Evolutionary conservation across 2,113 vertebrate species (phyloP).

Genomic region (Isurus oxyrinchus): DNA sequence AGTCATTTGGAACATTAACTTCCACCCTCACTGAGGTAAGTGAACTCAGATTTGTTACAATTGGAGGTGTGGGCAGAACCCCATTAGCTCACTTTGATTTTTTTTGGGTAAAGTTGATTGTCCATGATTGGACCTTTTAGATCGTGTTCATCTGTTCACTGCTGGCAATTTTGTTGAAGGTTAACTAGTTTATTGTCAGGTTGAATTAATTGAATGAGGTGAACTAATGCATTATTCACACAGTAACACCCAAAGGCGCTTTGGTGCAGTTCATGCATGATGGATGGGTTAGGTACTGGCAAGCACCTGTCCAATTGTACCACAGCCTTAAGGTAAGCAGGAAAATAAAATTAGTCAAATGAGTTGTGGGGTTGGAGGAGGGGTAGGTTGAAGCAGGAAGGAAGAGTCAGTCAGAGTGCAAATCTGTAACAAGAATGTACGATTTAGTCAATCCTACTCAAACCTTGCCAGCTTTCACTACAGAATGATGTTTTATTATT

Average conservation of each 20-base stretch:
- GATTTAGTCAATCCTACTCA: not conserved
- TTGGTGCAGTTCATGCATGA: not conserved
- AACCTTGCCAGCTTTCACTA: not conserved
- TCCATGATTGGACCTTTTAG: not conserved
- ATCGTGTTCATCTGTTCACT: not conserved
- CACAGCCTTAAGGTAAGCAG: not conserved
- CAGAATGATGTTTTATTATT: not conserved
- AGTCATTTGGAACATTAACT: not conserved
- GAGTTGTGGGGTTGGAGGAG: not conserved
- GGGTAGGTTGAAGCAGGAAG: not conserved
- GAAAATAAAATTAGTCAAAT: not conserved
- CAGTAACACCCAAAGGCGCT: not conserved
- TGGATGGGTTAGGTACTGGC: not conserved
- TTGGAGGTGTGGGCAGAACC: not conserved
- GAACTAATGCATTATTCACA: not conserved
- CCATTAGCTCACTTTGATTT: not conserved
- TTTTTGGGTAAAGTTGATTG: not conserved
- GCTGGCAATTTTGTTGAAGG: not conserved
- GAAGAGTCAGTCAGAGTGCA: not conserved
- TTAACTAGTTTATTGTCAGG: not conserved
- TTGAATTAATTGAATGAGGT: not conserved
- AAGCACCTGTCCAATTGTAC: not conserved
- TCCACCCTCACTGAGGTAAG: not conserved
- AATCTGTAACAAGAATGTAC: not conserved
- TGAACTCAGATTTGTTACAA: not conserved